Evolutionary conservation across 30 jellyfish, hydroid and myxozoan genomes (phyloP).

Genomic region (Sanderia malayensis): DNA sequence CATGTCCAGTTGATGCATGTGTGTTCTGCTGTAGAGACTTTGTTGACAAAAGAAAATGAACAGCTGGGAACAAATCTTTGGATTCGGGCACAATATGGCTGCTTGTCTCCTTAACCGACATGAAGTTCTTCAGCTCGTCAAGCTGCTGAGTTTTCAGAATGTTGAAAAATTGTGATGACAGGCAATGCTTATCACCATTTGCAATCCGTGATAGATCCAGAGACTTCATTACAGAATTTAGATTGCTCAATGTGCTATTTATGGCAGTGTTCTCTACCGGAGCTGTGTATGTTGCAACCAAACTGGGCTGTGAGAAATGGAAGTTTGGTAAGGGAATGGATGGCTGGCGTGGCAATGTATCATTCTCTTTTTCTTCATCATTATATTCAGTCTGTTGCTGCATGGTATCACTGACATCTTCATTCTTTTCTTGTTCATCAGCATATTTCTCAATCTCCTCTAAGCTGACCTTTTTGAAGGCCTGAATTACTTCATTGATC

Average conservation of each 20-base stretch:
- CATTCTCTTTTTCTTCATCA: background rate
- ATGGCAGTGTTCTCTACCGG: conserved; percentile 24
- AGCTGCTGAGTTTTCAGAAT: conserved; percentile 18
- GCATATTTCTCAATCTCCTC: background rate
- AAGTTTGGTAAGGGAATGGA: conserved; percentile 1
- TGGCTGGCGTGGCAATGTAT: background rate
- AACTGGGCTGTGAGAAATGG: conserved; percentile 2
- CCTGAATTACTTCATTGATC: conserved; percentile 33
- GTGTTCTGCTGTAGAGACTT: background rate
- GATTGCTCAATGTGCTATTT: background rate
- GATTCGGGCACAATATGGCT: too few relatives aligned
- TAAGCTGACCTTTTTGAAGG: background rate
- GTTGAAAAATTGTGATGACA: conserved; percentile 19
- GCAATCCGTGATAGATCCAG: conserved; percentile 25
- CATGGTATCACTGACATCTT: background rate
- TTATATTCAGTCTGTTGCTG: background rate
- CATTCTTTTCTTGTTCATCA: background rate
- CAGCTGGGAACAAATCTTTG: conserved; percentile 7
- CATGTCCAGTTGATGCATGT: conserved; percentile 4
- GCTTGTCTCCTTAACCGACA: background rate
- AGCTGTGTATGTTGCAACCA: conserved; percentile 2
- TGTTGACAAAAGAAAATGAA: conserved; percentile 28
- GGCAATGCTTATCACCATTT: conserved; percentile 32
- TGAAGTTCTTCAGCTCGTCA: conserved; percentile 5
- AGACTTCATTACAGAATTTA: conserved; percentile 7